Evolutionary conservation across 2,797 vertebrate genomes (phyloP).

Genomic region (Xenops minutus): DNA sequence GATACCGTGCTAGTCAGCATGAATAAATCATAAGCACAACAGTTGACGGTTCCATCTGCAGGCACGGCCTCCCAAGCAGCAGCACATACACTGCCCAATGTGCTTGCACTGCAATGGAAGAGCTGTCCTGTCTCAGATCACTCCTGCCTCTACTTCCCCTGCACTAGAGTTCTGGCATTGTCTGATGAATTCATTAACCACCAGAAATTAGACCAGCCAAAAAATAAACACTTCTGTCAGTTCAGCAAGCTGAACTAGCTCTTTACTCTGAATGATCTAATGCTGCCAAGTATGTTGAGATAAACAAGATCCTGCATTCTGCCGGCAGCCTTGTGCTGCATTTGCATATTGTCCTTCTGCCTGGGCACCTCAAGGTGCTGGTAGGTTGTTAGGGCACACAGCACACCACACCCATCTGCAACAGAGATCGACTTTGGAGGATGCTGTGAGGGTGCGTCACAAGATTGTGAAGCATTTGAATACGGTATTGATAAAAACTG

Average conservation of each 20-base stretch:
- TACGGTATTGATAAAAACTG: neutral
- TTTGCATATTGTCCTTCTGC: fast-evolving
- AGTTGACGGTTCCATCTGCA: neutral
- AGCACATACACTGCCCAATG: neutral
- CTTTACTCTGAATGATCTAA: neutral
- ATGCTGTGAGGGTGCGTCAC: neutral
- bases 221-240: neutral
- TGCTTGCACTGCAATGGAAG: fast-evolving
- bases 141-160: neutral
- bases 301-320: neutral
- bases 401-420: fast-evolving
- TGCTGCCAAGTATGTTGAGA: neutral
- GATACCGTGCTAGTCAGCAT: fast-evolving
- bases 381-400: neutral
- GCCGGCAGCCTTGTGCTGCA: neutral
- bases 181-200: neutral
- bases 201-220: neutral
- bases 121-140: neutral
- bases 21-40: fast-evolving
- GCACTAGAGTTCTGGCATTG: neutral
- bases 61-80: neutral
- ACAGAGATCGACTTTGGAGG: neutral
- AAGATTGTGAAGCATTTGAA: neutral
- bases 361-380: neutral
- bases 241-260: neutral